phyloP scores from a whole-genome alignment of 2,888 invertebrate species.

The Melanchra persicariae region DNA sequence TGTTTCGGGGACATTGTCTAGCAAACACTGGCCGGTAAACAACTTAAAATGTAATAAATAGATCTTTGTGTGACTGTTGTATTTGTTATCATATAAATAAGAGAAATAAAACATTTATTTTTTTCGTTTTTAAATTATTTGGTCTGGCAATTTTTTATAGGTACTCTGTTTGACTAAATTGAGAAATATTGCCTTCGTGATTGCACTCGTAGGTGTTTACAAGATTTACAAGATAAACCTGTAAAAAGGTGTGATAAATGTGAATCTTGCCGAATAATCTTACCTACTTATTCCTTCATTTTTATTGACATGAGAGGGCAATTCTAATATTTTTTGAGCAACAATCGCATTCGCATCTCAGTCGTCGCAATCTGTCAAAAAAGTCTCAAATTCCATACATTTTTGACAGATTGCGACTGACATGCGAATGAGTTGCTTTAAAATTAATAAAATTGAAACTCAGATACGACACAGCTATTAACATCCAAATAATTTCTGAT shows the following conservation, averaged over 20 bases:
- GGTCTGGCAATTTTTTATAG: not conserved
- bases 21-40: slow-evolving; percentile 81
- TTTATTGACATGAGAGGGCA: no score
- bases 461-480: no score
- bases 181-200: not conserved
- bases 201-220: not conserved
- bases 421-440: no score
- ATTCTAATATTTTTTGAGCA: no score
- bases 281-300: not conserved
- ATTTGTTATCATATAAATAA: slow-evolving; percentile 54
- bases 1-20: slow-evolving; percentile 84
- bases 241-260: not conserved
- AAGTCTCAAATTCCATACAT: no score
- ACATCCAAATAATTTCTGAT: no score
- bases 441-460: no score
- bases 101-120: slow-evolving; percentile 14
- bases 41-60: slow-evolving; percentile 81
- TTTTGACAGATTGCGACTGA: no score
- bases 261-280: no score
- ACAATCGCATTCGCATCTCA: no score
- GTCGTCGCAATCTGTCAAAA: no score
- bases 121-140: slow-evolving; percentile 21
- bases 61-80: slow-evolving; percentile 66
- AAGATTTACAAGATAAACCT: not conserved
- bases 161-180: not conserved